Conservation (phyloP, 2,797 vertebrate genomes). For the Meda fulgida region DNA sequence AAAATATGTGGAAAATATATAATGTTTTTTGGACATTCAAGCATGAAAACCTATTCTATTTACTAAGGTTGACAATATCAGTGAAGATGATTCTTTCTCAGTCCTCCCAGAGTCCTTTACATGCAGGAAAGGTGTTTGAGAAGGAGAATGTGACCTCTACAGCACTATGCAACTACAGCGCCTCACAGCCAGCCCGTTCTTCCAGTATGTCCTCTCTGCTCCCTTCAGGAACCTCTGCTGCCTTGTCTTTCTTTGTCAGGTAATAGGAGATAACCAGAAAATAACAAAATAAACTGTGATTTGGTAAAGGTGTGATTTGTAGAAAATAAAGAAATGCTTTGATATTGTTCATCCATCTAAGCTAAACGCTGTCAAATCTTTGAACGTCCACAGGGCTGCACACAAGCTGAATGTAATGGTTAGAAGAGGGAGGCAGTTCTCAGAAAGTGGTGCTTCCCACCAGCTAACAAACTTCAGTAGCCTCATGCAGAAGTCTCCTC, state of each 20-base stretch:
- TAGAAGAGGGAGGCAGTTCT: slow-evolving; percentile 89
- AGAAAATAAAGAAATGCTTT: neutral
- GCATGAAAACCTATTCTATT: neutral
- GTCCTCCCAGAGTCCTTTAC: slow-evolving; percentile 34
- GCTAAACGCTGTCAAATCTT: slow-evolving; percentile 3
- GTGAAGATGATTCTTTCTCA: slow-evolving; percentile 3
- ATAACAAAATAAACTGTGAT: neutral
- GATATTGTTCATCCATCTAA: neutral
- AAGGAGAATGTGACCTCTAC: slow-evolving; percentile 39
- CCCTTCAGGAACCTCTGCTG: slow-evolving; percentile 74
- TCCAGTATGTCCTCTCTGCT: slow-evolving; percentile 75
- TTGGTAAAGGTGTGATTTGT: neutral
- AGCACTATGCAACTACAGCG: slow-evolving; percentile 65
- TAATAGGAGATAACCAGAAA: slow-evolving; percentile 50
- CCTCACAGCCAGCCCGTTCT: slow-evolving; percentile 73
- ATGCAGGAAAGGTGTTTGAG: slow-evolving; percentile 34
- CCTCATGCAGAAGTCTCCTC: slow-evolving; percentile 88
- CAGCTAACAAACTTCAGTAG: slow-evolving; percentile 91
- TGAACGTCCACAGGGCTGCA: slow-evolving; percentile 83
- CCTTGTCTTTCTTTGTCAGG: slow-evolving; percentile 79
- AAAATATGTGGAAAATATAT: neutral
- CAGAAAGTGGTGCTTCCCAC: slow-evolving; percentile 81
- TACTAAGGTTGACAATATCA: neutral
- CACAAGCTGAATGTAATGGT: slow-evolving; percentile 94
- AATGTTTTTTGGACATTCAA: neutral